Conservation (phyloP, 2,113 vertebrate species). For the Chionis minor region DNA sequence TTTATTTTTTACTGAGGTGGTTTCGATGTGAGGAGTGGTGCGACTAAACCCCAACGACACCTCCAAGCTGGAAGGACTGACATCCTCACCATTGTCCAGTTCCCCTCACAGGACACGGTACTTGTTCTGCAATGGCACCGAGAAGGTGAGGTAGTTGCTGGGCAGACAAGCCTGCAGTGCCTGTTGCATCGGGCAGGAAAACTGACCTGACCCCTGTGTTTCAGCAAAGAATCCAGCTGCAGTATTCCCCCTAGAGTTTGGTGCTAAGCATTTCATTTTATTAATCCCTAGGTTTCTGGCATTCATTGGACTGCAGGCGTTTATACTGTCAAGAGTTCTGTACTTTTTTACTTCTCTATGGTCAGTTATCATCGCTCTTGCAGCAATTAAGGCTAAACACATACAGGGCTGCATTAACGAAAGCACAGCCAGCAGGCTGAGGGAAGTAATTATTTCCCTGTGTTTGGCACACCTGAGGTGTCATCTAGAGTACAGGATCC, state of each 20-base stretch:
- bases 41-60: too few species aligned
- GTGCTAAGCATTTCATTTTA: not conserved
- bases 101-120: too few species aligned
- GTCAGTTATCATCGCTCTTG: not conserved
- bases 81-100: too few species aligned
- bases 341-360: not conserved
- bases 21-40: too few species aligned
- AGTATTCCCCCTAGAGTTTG: not conserved
- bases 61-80: too few species aligned
- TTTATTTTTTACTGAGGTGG: too few species aligned
- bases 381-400: conserved; percentile 3
- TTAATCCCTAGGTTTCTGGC: conserved; percentile 11
- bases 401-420: not conserved
- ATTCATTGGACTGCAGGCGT: not conserved
- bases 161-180: too few species aligned
- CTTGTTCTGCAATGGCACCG: too few species aligned
- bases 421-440: not conserved
- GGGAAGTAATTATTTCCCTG: not conserved
- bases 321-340: not conserved
- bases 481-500: not conserved
- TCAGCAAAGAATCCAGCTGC: not conserved
- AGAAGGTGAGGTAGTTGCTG: too few species aligned
- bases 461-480: not conserved
- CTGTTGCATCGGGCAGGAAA: too few species aligned
- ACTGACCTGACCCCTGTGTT: not conserved